phyloP scores from a whole-genome alignment of 2,888 invertebrate genomes.

The Plagiodera versicolora region DNA sequence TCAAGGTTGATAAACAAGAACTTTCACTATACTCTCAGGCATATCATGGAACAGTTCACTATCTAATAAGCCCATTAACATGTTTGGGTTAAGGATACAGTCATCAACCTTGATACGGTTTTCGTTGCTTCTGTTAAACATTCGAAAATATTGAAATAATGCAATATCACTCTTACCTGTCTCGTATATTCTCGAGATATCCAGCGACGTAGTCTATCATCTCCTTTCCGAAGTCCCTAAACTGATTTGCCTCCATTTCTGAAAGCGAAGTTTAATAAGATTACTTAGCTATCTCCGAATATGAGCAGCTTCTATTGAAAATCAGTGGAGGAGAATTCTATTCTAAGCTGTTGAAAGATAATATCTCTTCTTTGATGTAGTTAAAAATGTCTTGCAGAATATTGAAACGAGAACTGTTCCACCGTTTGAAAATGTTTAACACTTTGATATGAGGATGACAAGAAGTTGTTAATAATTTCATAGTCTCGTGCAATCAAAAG shows the following conservation, averaged over 20 bases:
- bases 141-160: background rate
- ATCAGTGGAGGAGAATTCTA: no score
- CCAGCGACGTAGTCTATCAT: slow-evolving; percentile 94
- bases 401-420: no score
- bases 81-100: slow-evolving; percentile 1
- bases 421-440: no score
- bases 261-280: slow-evolving; percentile 15
- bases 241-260: slow-evolving; percentile 78
- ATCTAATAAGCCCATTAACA: slow-evolving; percentile 1
- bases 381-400: no score
- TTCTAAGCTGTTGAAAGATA: no score
- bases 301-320: background rate
- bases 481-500: no score
- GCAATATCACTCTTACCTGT: slow-evolving; percentile 64
- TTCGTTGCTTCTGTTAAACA: background rate
- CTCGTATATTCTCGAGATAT: slow-evolving; percentile 92
- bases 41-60: slow-evolving; percentile 8
- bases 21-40: slow-evolving; percentile 7
- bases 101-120: background rate
- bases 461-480: no score
- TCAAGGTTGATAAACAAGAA: slow-evolving; percentile 19
- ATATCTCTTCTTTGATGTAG: no score
- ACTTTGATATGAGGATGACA: no score
- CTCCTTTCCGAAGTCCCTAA: slow-evolving; percentile 86
- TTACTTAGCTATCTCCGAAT: background rate